These are phyloP conservation scores for Acanthosepion pharaonis DNA, from an alignment of 2,888 invertebrate genomes.

Conservation along the genomic window DNA sequence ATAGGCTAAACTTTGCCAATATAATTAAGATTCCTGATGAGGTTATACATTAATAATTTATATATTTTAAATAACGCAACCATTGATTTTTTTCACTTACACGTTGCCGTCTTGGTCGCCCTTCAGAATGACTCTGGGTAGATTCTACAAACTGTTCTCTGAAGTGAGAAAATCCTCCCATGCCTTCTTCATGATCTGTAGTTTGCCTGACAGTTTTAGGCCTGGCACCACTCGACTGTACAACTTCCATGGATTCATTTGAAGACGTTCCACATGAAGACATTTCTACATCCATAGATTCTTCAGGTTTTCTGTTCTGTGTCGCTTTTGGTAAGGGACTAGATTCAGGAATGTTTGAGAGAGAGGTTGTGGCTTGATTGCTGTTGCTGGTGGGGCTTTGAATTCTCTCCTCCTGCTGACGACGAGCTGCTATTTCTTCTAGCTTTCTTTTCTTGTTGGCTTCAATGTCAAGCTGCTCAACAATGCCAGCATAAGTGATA, in stretches of 20 bases:
- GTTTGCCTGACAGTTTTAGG: background rate
- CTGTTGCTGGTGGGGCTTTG: background rate
- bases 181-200: slow-evolving; percentile 42
- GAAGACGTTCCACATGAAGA: background rate
- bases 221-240: background rate
- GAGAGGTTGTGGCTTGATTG: background rate
- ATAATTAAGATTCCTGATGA: too few species aligned
- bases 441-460: slow-evolving; percentile 63
- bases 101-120: background rate
- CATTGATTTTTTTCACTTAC: background rate
- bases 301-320: slow-evolving; percentile 46
- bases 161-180: background rate
- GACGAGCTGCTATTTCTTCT: slow-evolving; percentile 54
- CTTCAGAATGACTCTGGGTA: background rate
- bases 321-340: slow-evolving; percentile 35
- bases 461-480: slow-evolving; percentile 63
- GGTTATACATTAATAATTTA: too few species aligned
- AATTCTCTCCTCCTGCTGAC: slow-evolving; percentile 48
- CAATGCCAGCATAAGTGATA: slow-evolving; percentile 58
- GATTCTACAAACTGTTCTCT: background rate
- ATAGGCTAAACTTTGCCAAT: too few species aligned
- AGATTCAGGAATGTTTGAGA: background rate
- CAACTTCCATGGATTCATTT: slow-evolving; percentile 41
- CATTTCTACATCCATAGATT: slow-evolving; percentile 24
- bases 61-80: background rate